Conservation (phyloP, 1,140 invertebrate genomes). For the Brachionus angularis region DNA sequence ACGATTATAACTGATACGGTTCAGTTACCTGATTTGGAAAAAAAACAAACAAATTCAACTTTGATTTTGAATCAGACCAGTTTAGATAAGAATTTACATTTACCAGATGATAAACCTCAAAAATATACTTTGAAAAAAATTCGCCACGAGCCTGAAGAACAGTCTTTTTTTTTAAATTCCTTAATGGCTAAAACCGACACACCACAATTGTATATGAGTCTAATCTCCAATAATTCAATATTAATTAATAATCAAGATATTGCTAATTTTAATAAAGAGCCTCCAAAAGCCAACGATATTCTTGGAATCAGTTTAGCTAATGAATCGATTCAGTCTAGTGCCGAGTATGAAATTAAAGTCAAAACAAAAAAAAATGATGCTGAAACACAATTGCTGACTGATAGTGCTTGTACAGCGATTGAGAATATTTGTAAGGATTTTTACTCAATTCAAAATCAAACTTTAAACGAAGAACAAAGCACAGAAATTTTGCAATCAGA, state of each 20-base stretch:
- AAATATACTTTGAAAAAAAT: not conserved
- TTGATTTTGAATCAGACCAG: not conserved
- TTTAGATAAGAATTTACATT: not conserved
- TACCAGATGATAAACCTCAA: not conserved
- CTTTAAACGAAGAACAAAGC: not conserved
- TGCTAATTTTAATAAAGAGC: not conserved
- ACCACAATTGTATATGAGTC: not conserved
- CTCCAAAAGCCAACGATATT: constrained; percentile 10
- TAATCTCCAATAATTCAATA: constrained; percentile 7
- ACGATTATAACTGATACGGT: not conserved
- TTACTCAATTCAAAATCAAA: constrained; percentile 21
- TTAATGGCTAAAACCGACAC: not conserved
- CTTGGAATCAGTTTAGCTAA: constrained; percentile 9
- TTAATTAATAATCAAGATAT: no score
- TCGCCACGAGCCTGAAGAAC: no score
- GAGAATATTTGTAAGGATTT: constrained; percentile 20
- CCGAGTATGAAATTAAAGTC: not conserved
- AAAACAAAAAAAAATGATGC: not conserved
- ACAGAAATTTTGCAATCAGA: not conserved
- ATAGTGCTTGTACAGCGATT: constrained; percentile 7
- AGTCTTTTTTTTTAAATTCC: constrained; percentile 18
- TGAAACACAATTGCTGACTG: constrained; percentile 17
- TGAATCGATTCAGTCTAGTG: not conserved
- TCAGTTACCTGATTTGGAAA: not conserved
- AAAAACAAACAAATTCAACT: not conserved